Evolutionary conservation across 2,797 vertebrate species (phyloP), one percentile per base, ranked within the genome.

Genomic region (Cyclopterus lumpus): DNA sequence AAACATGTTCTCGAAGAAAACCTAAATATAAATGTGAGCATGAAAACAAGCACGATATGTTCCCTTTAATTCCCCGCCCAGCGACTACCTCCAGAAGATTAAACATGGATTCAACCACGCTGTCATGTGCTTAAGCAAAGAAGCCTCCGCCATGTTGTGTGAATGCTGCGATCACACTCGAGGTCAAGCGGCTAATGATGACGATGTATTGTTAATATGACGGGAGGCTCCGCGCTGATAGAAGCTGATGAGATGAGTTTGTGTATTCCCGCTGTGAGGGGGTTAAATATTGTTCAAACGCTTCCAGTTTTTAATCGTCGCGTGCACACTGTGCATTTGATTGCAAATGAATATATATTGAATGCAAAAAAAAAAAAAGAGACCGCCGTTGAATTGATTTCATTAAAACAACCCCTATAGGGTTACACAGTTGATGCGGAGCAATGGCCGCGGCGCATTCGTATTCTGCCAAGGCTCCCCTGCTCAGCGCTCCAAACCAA

Each of bases 401-500:
- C 8, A 54, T 81, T 55, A 72, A n/a, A 79, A 84, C 22, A 64
- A 36, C 5, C 44, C 18, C 20, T 20, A 16, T n/a, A 30, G 42
- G 48, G 36, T 73, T 49, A 54, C 44, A 64, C 36, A 48, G 28
- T 48, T 42, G 65, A 78, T 15, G 70, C 38, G 16, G 51, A 64
- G 16, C 32, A 86, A 71, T 15, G 15, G 51, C 40, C 40, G 3
- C 6, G 18, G 60, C 12, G 38, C 74, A 82, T 88, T 88, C 75
- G 61, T 87, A 89, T 92, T 90, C 88, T 69, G 42, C 8, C 55
- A 44, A 53, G 77, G 44, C 58, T 79, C 74, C 79, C 74, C 69
- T 72, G 70, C 86, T 86, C 73, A 60, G 73, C 68, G 79, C 87
- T 86, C 79, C 26, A 82, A 83, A 89, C 75, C 84, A 87, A 78